phyloP scores from a whole-genome alignment of 1,140 invertebrate species.

The Drosophila pallidifrons region DNA sequence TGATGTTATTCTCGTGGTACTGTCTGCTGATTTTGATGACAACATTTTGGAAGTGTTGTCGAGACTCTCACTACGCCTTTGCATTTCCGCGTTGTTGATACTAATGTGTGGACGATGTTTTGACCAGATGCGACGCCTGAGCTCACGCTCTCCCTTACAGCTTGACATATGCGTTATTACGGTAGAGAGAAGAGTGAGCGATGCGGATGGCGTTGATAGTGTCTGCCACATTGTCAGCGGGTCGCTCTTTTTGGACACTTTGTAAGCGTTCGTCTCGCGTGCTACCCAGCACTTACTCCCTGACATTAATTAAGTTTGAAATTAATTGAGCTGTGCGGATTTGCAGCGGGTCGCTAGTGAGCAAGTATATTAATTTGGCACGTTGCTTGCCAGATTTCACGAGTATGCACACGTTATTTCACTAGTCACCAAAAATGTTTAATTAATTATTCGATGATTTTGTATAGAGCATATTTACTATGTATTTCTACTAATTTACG shows the following conservation, averaged over 20 bases:
- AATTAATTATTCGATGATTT: background rate
- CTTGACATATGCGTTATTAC: constrained; percentile 33
- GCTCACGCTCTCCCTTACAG: constrained; percentile 48
- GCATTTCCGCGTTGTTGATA: constrained; percentile 70
- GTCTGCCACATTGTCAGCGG: constrained; percentile 77
- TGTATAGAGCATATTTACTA: background rate
- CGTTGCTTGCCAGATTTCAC: constrained; percentile 37
- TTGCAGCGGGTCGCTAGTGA: constrained; percentile 13
- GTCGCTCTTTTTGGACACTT: constrained; percentile 51
- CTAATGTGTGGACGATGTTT: constrained; percentile 42
- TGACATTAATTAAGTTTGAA: constrained; percentile 80
- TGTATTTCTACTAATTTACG: background rate
- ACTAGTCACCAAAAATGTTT: background rate
- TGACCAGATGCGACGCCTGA: constrained; percentile 40
- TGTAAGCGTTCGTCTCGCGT: constrained; percentile 20
- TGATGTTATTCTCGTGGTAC: constrained; percentile 5
- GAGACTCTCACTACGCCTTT: constrained; percentile 49
- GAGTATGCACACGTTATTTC: constrained; percentile 20
- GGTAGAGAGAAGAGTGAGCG: constrained; percentile 51
- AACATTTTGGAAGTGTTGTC: constrained; percentile 57
- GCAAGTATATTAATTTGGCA: constrained; percentile 47
- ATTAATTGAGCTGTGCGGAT: constrained; percentile 57
- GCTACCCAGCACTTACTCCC: constrained; percentile 21
- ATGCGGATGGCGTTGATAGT: constrained; percentile 70
- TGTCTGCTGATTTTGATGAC: constrained; percentile 61